Evolutionary conservation across 2,888 invertebrate species (phyloP), one percentile per base, ranked within the genome.

Genomic region (Tribolium freemani): DNA sequence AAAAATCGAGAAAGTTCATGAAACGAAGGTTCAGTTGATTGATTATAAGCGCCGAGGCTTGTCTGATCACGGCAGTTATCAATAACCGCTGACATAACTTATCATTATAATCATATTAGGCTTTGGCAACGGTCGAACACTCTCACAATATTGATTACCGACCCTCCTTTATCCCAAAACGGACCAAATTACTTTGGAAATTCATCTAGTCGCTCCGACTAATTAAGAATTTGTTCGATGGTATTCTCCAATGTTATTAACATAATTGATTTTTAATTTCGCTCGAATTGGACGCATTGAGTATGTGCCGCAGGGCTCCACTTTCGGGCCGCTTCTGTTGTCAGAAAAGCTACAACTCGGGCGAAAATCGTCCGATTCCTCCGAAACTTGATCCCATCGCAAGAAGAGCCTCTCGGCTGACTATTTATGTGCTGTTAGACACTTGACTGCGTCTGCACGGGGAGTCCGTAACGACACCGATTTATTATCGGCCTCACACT

Each of bases 91-190:
- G 84, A 83, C 84, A 80, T 78, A 81, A 80, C 81, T 84, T 85
- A 84, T 85, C 83, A 84, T 84, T 84, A 84, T 84, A 84, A 84
- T 84, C 84, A 81, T 82, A 84, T 84, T 84, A 84, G 80, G 82
- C 77, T 79, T 80, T 69, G 81, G 78, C 77, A 76, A 80, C 76
- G 76, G 74, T 78, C 79, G 77, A 79, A 80, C 74, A 72, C 76
- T 76, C 75, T 76, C 77, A 26, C 75, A 79, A 79, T 82, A 81
- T 81, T 81, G 81, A 82, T 82, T 79, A 48, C 75, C 30, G 69
- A 63, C 61, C 69, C 69, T 63, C 63, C 69, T 56, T 61, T 63
- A 56, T 16, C 45, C 69, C 54, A 58, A 68, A 68, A 66, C 54
- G 54, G 53, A 54, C 66, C 54, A 69, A 69, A 70, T 70, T 70